Conservation (phyloP, 2,113 vertebrate species). For the Pangasianodon gigas region DNA sequence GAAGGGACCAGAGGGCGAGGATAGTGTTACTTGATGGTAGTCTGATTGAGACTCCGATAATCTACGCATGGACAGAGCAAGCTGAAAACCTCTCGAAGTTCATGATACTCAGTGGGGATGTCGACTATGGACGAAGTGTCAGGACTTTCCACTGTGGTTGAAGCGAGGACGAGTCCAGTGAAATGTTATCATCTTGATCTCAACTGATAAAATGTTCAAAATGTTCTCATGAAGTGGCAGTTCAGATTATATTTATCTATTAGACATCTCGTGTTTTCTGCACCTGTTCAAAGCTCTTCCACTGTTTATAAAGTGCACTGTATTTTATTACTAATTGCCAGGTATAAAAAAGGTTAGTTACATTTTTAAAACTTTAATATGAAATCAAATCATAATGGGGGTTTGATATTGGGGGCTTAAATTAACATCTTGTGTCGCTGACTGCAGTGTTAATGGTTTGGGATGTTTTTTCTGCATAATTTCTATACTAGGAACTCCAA, state of each 20-base stretch:
- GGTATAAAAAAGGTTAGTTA: conserved; percentile 6
- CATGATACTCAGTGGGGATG: no score
- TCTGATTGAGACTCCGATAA: no score
- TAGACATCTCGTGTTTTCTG: not conserved
- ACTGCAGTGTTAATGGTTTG: not conserved
- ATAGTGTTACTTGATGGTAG: no score
- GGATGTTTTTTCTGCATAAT: not conserved
- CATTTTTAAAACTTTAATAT: not conserved
- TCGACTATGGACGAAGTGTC: no score
- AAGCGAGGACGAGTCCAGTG: no score
- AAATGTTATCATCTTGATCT: no score
- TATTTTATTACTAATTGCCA: conserved; percentile 22
- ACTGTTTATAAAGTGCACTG: not conserved
- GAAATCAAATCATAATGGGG: conserved; percentile 21
- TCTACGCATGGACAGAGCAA: no score
- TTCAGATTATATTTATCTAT: conserved; percentile 4
- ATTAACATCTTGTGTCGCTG: conserved; percentile 23
- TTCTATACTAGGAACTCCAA: not conserved
- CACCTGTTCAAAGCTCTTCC: not conserved
- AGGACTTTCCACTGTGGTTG: no score
- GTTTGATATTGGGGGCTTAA: not conserved
- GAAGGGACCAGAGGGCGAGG: no score
- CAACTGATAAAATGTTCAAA: not conserved
- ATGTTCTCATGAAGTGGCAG: not conserved
- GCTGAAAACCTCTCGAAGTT: no score